Percentiles rank a stretch among this genome's conserved stretches.
These are phyloP conservation scores for Mobula hypostoma DNA, from an alignment of 2,113 vertebrate species.

Conservation along the genomic window DNA sequence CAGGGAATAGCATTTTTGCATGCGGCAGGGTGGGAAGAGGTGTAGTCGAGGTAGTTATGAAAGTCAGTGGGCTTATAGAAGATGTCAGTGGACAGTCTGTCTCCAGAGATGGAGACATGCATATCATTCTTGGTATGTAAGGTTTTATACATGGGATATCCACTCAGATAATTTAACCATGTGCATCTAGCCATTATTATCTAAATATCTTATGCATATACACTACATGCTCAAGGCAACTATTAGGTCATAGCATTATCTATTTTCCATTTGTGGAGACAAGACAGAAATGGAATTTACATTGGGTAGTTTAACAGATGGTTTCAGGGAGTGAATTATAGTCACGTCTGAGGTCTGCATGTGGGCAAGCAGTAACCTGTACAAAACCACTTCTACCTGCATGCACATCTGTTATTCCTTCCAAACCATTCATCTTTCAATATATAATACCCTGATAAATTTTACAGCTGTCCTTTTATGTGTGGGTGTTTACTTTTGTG, in stretches of 20 bases:
- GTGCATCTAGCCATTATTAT: background rate
- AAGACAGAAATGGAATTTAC: background rate
- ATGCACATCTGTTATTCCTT: slow-evolving; percentile 7
- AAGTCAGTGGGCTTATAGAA: no score
- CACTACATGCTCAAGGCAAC: background rate
- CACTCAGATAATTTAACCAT: background rate
- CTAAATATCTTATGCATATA: background rate
- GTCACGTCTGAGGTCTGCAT: background rate
- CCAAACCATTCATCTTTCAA: background rate
- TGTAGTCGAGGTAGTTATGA: no score
- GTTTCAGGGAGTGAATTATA: background rate
- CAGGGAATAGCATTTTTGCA: no score
- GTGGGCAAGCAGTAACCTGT: background rate
- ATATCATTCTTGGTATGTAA: background rate
- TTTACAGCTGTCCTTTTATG: background rate
- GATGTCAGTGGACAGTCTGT: no score
- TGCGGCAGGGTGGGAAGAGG: no score
- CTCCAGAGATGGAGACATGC: background rate
- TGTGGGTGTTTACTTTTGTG: background rate
- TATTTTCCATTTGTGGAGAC: background rate
- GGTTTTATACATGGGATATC: background rate
- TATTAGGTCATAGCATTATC: background rate
- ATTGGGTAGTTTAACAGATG: background rate
- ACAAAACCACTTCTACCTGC: background rate
- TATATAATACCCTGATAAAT: background rate